These are phyloP conservation scores for Catharus bicknelli DNA, from an alignment of 2,113 vertebrate species.

Conservation along the genomic window DNA sequence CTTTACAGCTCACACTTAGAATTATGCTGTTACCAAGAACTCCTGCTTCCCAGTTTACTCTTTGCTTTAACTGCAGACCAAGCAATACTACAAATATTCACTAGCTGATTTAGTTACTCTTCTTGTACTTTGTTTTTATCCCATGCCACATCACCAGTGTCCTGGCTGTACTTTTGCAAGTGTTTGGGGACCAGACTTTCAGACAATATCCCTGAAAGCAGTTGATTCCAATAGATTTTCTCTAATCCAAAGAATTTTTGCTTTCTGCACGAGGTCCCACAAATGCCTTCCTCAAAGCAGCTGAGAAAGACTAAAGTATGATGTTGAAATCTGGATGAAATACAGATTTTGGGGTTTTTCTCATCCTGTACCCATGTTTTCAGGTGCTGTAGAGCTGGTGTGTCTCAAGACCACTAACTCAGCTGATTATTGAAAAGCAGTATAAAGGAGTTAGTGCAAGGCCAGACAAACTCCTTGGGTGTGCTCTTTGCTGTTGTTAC, in stretches of 20 bases:
- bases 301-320: background rate
- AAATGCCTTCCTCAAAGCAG: rapidly evolving
- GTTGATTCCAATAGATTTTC: background rate
- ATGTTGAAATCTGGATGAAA: background rate
- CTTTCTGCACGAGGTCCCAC: background rate
- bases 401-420: background rate
- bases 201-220: background rate
- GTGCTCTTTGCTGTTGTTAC: background rate
- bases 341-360: background rate
- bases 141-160: background rate
- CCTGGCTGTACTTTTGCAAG: background rate
- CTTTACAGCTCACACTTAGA: background rate
- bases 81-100: rapidly evolving
- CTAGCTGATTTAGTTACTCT: background rate
- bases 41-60: background rate
- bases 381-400: background rate
- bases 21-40: background rate
- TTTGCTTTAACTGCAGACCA: background rate
- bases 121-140: background rate
- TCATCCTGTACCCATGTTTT: background rate
- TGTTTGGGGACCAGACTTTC: background rate
- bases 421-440: background rate
- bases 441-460: background rate
- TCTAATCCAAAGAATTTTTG: background rate
- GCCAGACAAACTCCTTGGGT: background rate